Percentiles rank a stretch among this genome's conserved stretches.
Conservation (phyloP, 2,888 invertebrate genomes). For the Athetis lepigone region DNA sequence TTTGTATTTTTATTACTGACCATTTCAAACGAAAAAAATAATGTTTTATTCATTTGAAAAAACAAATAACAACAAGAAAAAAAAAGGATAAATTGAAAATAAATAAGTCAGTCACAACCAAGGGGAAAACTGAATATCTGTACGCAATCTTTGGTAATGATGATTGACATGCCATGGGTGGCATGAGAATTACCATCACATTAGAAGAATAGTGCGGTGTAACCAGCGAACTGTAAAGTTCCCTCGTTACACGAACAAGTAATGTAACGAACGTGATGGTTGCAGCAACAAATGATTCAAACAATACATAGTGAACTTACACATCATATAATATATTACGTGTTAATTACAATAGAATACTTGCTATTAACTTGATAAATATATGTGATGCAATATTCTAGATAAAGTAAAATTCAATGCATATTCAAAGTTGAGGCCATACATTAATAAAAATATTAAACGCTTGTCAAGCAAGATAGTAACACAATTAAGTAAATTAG, state of each 20-base stretch:
- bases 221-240: constrained; percentile 84
- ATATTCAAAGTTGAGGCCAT: constrained; percentile 7
- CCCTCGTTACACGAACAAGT: constrained; percentile 78
- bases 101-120: constrained; percentile 74
- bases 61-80: constrained; percentile 9
- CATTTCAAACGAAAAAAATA: constrained; percentile 1
- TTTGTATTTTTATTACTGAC: neutral
- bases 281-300: constrained; percentile 76
- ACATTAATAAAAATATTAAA: constrained; percentile 15
- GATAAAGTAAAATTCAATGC: constrained; percentile 11
- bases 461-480: constrained; percentile 1
- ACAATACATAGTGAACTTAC: constrained; percentile 39
- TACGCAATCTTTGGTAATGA: constrained; percentile 79
- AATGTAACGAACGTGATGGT: constrained; percentile 73
- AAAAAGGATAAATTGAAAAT: constrained; percentile 29
- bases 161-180: constrained; percentile 81
- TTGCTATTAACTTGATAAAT: constrained; percentile 31
- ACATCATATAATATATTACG: constrained; percentile 38
- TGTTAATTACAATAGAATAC: constrained; percentile 25
- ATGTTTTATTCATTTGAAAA: neutral
- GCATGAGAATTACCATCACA: constrained; percentile 71
- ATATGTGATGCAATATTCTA: constrained; percentile 42
- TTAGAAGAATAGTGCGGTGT: constrained; percentile 73
- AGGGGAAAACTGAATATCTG: constrained; percentile 90
- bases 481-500: constrained; percentile 3